Conservation (phyloP, 1,140 invertebrate genomes). For the Macrosteles quadrilineatus region DNA sequence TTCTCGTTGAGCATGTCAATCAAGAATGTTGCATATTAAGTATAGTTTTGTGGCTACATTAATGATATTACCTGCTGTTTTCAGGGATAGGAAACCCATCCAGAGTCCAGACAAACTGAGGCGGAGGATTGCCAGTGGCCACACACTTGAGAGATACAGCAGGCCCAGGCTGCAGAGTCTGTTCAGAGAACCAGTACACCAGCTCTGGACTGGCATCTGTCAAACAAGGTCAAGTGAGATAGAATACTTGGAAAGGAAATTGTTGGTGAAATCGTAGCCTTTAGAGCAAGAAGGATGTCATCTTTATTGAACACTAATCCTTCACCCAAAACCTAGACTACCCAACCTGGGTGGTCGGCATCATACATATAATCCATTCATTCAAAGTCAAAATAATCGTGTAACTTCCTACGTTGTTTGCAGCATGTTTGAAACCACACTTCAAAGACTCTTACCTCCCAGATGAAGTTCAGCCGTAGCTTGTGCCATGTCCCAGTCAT, state of each 20-base stretch:
- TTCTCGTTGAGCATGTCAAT: too few species aligned
- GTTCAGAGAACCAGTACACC: slow-evolving; percentile 86
- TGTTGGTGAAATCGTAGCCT: neutral
- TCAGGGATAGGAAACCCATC: slow-evolving; percentile 82
- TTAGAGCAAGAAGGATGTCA: too few species aligned
- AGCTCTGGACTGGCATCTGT: slow-evolving; percentile 83
- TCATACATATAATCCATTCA: too few species aligned
- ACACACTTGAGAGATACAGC: slow-evolving; percentile 88
- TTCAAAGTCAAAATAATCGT: too few species aligned
- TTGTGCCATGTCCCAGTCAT: slow-evolving; percentile 83
- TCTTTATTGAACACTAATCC: too few species aligned
- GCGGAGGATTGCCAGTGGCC: slow-evolving; percentile 87
- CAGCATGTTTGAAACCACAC: too few species aligned
- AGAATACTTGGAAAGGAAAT: neutral
- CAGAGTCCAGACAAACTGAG: slow-evolving; percentile 84
- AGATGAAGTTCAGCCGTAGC: slow-evolving; percentile 79
- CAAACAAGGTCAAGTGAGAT: too few species aligned
- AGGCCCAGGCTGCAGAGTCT: slow-evolving; percentile 85
- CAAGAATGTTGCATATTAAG: too few species aligned
- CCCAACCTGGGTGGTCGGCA: too few species aligned
- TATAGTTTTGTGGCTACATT: too few species aligned
- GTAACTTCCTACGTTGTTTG: too few species aligned
- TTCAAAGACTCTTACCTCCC: slow-evolving; percentile 72
- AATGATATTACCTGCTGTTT: slow-evolving; percentile 62
- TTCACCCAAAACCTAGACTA: too few species aligned